These are phyloP conservation scores for Carapus acus DNA, from an alignment of 2,797 vertebrate genomes.

Conservation along the genomic window DNA sequence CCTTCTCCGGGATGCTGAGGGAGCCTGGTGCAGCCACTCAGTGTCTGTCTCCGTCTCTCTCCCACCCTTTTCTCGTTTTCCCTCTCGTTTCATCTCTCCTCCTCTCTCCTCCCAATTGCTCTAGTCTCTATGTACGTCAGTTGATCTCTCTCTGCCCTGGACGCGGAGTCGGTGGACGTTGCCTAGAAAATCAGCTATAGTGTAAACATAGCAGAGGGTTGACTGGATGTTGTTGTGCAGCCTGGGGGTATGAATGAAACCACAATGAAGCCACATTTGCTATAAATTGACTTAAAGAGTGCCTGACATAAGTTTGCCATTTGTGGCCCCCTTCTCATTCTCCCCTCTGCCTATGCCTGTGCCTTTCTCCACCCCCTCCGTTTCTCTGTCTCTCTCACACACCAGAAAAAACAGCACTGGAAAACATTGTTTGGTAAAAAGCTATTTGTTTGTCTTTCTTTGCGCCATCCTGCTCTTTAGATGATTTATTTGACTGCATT, in stretches of 20 bases:
- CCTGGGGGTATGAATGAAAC: conserved; percentile 56
- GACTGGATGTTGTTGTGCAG: conserved; percentile 26
- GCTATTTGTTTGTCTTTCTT: conserved; percentile 69
- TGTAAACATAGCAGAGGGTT: conserved; percentile 55
- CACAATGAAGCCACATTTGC: conserved; percentile 61
- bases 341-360: conserved; percentile 18
- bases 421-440: conserved; percentile 61
- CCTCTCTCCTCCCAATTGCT: background rate
- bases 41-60: conserved; percentile 15
- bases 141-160: conserved; percentile 14
- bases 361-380: conserved; percentile 5
- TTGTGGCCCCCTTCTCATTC: conserved; percentile 28
- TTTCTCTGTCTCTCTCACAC: conserved; percentile 7
- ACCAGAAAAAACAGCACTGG: conserved; percentile 39
- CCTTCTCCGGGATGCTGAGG: background rate
- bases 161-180: conserved; percentile 25
- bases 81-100: background rate
- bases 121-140: conserved; percentile 5
- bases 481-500: conserved; percentile 68
- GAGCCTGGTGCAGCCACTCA: conserved; percentile 4
- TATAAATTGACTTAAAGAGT: conserved; percentile 65
- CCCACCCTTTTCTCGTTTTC: background rate
- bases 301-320: conserved; percentile 60
- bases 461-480: conserved; percentile 55
- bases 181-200: conserved; percentile 59